A percentile compares a stretch with the other conserved stretches of the same genome.
These are phyloP conservation scores for Hippocampus kuda DNA, from an alignment of 2,797 vertebrate genomes.

Conservation along the genomic window DNA sequence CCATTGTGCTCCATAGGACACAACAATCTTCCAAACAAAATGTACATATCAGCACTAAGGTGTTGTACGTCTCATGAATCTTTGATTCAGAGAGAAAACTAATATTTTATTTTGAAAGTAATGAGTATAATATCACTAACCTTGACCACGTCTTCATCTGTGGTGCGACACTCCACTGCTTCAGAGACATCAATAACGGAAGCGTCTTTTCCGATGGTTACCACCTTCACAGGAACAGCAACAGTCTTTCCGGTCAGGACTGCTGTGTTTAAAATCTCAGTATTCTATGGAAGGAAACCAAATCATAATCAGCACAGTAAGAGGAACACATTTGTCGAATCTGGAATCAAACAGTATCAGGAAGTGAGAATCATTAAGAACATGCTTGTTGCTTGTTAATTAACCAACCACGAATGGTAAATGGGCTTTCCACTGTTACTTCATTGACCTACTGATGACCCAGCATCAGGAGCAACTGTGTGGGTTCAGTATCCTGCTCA, in stretches of 20 bases:
- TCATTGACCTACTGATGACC: no score
- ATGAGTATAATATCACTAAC: conserved; percentile 58
- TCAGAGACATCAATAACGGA: conserved; percentile 82
- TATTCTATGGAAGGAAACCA: conserved; percentile 66
- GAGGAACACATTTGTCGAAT: neutral
- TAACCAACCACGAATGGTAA: neutral
- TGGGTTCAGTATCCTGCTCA: no score
- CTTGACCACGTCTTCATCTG: conserved; percentile 85
- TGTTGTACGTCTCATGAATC: neutral
- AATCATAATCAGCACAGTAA: conserved; percentile 9
- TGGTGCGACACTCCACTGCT: conserved; percentile 75
- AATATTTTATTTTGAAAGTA: neutral
- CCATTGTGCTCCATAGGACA: neutral
- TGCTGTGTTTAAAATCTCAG: conserved; percentile 88
- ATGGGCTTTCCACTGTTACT: no score
- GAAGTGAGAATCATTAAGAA: neutral
- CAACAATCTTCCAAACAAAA: neutral
- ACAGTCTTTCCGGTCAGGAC: conserved; percentile 85
- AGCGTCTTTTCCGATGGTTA: conserved; percentile 75
- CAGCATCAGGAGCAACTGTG: no score
- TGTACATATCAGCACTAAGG: neutral
- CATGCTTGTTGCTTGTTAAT: no score
- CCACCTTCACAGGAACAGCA: conserved; percentile 81
- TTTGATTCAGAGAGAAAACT: neutral
- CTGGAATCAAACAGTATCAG: neutral